phyloP scores from a whole-genome alignment of 2,888 invertebrate species.

The Drosophila kanekoi region DNA sequence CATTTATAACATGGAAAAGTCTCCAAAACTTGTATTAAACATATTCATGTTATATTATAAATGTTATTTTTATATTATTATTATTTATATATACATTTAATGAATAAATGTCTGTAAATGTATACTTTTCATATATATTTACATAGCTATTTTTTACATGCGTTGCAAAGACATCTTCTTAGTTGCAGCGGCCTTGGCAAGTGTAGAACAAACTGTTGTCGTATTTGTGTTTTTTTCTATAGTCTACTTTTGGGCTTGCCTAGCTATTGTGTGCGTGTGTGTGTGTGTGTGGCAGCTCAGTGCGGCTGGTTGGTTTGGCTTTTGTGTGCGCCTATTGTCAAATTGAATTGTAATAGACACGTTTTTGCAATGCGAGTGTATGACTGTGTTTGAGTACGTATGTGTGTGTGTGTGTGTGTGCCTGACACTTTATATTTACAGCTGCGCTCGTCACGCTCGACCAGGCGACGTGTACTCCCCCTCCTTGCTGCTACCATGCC shows the following conservation, averaged over 20 bases:
- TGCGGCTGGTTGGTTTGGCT: constrained; percentile 73
- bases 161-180: not conserved
- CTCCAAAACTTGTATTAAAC: too few species aligned
- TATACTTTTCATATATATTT: too few species aligned
- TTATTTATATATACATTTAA: too few species aligned
- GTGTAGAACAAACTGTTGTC: constrained; percentile 31
- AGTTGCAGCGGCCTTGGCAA: not conserved
- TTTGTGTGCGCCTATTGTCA: constrained; percentile 81
- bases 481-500: not conserved
- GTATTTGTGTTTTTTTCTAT: constrained; percentile 35
- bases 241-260: constrained; percentile 60
- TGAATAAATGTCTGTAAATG: too few species aligned
- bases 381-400: constrained; percentile 12
- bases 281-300: constrained; percentile 51
- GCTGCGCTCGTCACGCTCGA: constrained; percentile 74
- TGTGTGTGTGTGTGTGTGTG: constrained; percentile 31
- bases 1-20: too few species aligned
- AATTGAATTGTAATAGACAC: constrained; percentile 81
- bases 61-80: too few species aligned
- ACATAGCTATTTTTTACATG: not conserved
- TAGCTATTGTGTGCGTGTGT: constrained; percentile 34
- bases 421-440: constrained; percentile 77
- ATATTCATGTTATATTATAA: too few species aligned
- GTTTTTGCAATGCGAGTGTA: constrained; percentile 60
- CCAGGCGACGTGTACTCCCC: constrained; percentile 32